Base-by-base conservation (phyloP, 2,888 invertebrate genomes). In the Cerastis leucographa region DNA sequence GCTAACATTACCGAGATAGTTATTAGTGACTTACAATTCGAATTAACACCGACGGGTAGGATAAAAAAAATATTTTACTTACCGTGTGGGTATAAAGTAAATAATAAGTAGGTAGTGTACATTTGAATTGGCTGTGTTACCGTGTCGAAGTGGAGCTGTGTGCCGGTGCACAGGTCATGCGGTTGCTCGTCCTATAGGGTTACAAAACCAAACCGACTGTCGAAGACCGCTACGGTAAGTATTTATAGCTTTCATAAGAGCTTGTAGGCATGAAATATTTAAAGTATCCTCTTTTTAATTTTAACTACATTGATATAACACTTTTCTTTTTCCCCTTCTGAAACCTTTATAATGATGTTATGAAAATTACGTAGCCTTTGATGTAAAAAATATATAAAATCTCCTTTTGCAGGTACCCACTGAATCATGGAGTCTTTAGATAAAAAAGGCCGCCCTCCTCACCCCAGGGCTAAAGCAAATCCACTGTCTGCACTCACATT, bases 401-500 rank as follows among this genome's bases (percentile, higher is more conserved):
- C 0, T 12, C 14, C 71, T 73, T 72, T 86, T 78, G 40, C 79
- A 90, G 88, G 84, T 83, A 77, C 71, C 46, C 82, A 71, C 65
- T 66, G n/a, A 81, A 88, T 65, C 54, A 97, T 97, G 97, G 97
- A 97, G 91, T 94, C 97, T 74, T 93, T 94, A 86, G 96, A 96
- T 87, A 97, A 97, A 91, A 96, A 95, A 88, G 94, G 95, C 72
- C 97, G 97, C 74, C 97, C 97, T 81, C 94, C 97, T 73, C 97
- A 98, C 94, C 98, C 98, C 1, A 96, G 98, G 89, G 97, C 97
- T 87, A 97, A 94, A 86, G 97, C 98, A 29, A 98, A 98, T 91
- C 96, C 97, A n/a, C 87, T 98, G 54, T 98, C 98, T 46, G 96
- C 97, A n/a, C 92, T 97, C 68, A 97, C 97, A 76, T 98, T 98